Conservation (phyloP, 2,113 vertebrate species). For the Tenebrosternarchus preto region DNA sequence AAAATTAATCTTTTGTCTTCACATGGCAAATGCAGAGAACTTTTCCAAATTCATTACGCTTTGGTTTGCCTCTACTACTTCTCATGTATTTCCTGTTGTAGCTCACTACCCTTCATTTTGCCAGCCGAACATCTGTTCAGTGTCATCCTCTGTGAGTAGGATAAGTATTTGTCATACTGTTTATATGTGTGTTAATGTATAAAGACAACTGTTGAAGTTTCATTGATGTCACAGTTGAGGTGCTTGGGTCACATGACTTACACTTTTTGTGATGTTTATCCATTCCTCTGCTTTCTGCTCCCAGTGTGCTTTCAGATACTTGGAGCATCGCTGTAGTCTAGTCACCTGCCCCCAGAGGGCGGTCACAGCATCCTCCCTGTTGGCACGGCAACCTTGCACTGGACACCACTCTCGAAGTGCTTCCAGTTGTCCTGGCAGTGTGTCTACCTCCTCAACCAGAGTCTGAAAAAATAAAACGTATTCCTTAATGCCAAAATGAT, state of each 20-base stretch:
- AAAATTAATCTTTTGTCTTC: not conserved
- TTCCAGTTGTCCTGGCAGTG: conserved; percentile 52
- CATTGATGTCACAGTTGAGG: no score
- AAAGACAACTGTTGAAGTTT: no score
- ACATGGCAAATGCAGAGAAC: not conserved
- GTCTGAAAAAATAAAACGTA: conserved; percentile 53
- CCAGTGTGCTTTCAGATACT: conserved; percentile 71
- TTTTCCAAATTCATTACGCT: no score
- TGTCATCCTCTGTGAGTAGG: no score
- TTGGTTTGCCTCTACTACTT: no score
- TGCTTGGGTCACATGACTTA: conserved; percentile 63
- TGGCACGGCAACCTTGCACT: conserved; percentile 64
- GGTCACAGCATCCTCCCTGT: conserved; percentile 52
- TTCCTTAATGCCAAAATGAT: no score
- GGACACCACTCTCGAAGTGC: conserved; percentile 69
- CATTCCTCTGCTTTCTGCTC: conserved; percentile 79
- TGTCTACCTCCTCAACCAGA: conserved; percentile 63
- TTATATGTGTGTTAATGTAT: no score
- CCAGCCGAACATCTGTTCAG: no score
- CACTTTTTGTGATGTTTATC: conserved; percentile 79
- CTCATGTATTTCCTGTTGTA: no score
- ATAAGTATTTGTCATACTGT: no score
- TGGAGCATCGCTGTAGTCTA: conserved; percentile 64
- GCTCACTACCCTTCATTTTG: no score
- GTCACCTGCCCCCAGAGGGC: conserved; percentile 75